Base-by-base conservation (phyloP, 2,888 invertebrate genomes). In the Nemurella pictetii region DNA sequence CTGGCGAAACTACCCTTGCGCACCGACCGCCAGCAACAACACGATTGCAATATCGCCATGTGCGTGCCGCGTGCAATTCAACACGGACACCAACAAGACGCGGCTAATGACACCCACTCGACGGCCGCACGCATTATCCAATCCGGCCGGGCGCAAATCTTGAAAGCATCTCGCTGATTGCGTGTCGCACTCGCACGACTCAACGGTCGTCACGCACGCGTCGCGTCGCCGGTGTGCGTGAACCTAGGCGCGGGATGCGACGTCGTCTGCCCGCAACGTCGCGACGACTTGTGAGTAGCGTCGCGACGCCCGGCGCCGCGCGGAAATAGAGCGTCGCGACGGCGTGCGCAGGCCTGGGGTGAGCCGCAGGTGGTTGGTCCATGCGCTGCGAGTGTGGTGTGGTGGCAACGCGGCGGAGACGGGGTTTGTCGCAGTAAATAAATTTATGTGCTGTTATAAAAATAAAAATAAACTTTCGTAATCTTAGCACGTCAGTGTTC, bases 11-110 rank as follows among this genome's bases (percentile, higher is more conserved):
- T 95, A 55, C 95, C 96, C 87, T 92, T 92, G 72, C 95, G 93
- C 9, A 96, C 93, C 81, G 95, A 94, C 85, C 94, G 92, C 94
- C 95, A 95, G 88, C 95, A 95, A 89, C 95, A 96, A 89, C 95
- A 95, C 0, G 95, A 94, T 88, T 94, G 93, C 88, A 96, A 92
- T 88, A 95, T 93, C 77, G 95, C 93, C 95, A 95, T 95, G 78
- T 75, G 55, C 75, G 20, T 12, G n/a, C 26, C n/a, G n/a, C 20
- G 9, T 20, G 55, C 20, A 55, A 55, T 55, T 55, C 9, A 3
- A n/a, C n/a, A n/a, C n/a, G n/a, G n/a, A n/a, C n/a, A 55, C 55
- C 20, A 20, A 7, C 9, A 20, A 2, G 55, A 55, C 9, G 1
- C 55, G 15, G 1, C 2, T 55, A 12, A 20, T n/a, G 20, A 55